Percentiles rank a stretch among this genome's conserved stretches.
Conservation (phyloP, 2,113 vertebrate species). For the Peromyscus maniculatus region DNA sequence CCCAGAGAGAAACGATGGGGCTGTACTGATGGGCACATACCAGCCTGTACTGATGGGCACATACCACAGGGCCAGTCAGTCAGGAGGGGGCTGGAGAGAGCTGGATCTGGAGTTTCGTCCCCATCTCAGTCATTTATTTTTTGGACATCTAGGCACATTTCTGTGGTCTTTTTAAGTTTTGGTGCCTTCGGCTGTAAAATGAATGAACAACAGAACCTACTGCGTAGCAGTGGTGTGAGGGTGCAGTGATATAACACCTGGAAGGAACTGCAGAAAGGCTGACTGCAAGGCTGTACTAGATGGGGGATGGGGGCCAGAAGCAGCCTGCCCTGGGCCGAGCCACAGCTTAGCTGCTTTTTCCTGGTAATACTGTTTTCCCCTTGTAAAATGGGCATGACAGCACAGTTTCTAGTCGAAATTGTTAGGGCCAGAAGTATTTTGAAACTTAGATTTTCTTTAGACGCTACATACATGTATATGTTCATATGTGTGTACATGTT, state of each 20-base stretch:
- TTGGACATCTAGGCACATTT: too few relatives aligned
- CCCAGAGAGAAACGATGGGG: background rate
- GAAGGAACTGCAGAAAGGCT: background rate
- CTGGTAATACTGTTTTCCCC: background rate
- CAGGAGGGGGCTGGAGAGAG: slow-evolving; percentile 26
- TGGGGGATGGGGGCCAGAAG: background rate
- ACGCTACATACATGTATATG: background rate
- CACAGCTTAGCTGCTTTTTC: background rate
- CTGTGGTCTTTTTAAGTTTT: background rate
- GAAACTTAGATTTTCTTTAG: slow-evolving; percentile 59
- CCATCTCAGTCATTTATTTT: background rate
- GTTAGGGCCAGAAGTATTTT: background rate
- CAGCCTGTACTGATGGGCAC: background rate
- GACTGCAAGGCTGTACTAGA: background rate
- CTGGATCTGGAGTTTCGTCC: accelerated
- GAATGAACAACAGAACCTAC: background rate
- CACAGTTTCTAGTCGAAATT: background rate
- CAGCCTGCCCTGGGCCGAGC: too few relatives aligned
- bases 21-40: background rate
- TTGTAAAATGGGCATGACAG: background rate
- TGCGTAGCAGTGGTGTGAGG: background rate
- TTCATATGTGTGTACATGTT: background rate
- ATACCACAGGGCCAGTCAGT: background rate
- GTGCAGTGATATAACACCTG: background rate
- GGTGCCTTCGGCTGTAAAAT: background rate